Evolutionary conservation across 2,888 invertebrate species (phyloP).

Genomic region (Drosophila formosana): DNA sequence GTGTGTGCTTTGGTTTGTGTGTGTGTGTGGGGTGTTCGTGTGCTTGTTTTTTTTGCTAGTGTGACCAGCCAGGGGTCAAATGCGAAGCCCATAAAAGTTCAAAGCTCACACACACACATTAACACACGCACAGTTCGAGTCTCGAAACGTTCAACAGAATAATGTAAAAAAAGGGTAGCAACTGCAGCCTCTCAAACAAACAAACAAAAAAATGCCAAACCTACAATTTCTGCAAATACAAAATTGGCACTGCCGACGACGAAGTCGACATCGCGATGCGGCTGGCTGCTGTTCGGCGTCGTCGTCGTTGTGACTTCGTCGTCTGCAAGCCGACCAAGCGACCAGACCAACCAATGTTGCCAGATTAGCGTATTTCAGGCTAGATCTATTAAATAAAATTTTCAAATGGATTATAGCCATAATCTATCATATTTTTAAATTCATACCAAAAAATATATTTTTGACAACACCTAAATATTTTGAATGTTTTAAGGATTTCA

Average conservation of each 20-base stretch:
- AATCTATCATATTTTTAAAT: no score
- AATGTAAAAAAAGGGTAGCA: constrained; percentile 46
- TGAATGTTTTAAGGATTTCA: no score
- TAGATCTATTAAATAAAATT: no score
- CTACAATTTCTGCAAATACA: constrained; percentile 26
- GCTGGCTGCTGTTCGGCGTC: constrained; percentile 13
- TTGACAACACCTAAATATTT: no score
- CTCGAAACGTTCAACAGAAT: constrained; percentile 27
- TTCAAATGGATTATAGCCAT: no score
- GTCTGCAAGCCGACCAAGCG: constrained; percentile 50
- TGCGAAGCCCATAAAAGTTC: constrained; percentile 49
- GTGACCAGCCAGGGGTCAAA: constrained; percentile 44
- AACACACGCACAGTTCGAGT: background rate
- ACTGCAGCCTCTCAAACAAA: constrained; percentile 33
- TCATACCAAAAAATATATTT: no score
- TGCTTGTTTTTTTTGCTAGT: constrained; percentile 12
- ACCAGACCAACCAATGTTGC: background rate
- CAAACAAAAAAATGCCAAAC: constrained; percentile 35
- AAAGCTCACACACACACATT: constrained; percentile 48
- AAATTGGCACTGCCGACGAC: constrained; percentile 38
- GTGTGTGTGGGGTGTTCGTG: constrained; percentile 18
- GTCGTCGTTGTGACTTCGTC: constrained; percentile 29
- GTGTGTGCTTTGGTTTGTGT: constrained; percentile 24
- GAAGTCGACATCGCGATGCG: background rate
- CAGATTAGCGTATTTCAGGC: no score